phyloP scores from a whole-genome alignment of 1,140 invertebrate species.

The Helicorthomorpha holstii region DNA sequence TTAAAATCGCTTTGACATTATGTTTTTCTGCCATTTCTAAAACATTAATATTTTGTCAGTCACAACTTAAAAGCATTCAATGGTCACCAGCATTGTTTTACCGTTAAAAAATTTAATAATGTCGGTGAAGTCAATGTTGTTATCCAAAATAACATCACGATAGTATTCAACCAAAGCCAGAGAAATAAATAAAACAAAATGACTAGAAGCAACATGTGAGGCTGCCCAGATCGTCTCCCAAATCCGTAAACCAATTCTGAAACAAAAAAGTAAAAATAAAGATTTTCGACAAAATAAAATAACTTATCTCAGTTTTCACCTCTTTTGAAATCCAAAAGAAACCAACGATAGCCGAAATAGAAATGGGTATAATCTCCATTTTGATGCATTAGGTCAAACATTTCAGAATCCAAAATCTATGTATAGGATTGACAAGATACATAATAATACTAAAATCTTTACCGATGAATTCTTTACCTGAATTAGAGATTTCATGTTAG shows the following conservation, averaged over 20 bases:
- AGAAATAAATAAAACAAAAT: slow-evolving; percentile 86
- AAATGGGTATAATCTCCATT: slow-evolving; percentile 93
- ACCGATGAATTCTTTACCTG: slow-evolving; percentile 27
- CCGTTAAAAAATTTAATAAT: slow-evolving; percentile 97
- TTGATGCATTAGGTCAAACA: slow-evolving; percentile 85
- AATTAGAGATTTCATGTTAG: slow-evolving; percentile 68
- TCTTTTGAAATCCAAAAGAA: slow-evolving; percentile 56
- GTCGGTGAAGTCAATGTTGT: slow-evolving; percentile 93
- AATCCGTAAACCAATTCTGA: slow-evolving; percentile 72
- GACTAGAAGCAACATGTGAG: slow-evolving; percentile 57
- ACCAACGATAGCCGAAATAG: slow-evolving; percentile 95
- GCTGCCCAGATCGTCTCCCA: slow-evolving; percentile 97
- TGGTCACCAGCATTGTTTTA: too few relatives aligned
- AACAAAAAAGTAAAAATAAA: slow-evolving; percentile 10
- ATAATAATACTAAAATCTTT: background rate
- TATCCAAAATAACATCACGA: slow-evolving; percentile 79
- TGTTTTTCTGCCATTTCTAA: too few relatives aligned
- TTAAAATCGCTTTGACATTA: too few relatives aligned
- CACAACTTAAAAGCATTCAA: too few relatives aligned
- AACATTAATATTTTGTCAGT: too few relatives aligned
- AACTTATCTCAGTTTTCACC: slow-evolving; percentile 23
- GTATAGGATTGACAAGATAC: slow-evolving; percentile 16
- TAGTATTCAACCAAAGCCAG: slow-evolving; percentile 81
- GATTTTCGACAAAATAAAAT: slow-evolving; percentile 3
- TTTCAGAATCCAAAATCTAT: slow-evolving; percentile 78